phyloP scores from a whole-genome alignment of 2,113 vertebrate species.

The Crotalus tigris region DNA sequence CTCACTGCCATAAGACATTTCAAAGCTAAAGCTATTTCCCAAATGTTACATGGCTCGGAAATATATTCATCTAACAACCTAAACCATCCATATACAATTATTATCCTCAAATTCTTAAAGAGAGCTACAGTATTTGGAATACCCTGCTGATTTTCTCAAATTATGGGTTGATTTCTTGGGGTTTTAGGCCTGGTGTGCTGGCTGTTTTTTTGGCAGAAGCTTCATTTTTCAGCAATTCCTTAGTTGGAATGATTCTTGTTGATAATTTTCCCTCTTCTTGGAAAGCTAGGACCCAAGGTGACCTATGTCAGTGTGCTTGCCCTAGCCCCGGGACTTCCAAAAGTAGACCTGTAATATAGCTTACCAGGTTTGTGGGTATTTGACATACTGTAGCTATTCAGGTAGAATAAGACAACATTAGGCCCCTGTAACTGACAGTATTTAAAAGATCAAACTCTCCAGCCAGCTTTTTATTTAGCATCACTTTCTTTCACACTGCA shows the following conservation, averaged over 20 bases:
- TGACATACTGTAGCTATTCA: background rate
- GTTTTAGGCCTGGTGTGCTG: background rate
- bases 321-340: background rate
- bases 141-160: background rate
- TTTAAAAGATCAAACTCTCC: background rate
- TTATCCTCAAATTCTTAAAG: background rate
- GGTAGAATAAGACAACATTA: background rate
- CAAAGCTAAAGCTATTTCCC: background rate
- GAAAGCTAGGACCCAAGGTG: background rate
- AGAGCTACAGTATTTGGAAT: background rate
- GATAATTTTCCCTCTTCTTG: background rate
- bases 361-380: background rate
- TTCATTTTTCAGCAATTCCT: background rate
- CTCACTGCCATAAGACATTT: background rate
- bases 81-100: background rate
- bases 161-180: background rate
- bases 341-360: background rate
- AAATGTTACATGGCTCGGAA: background rate
- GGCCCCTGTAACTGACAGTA: background rate
- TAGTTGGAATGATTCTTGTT: background rate
- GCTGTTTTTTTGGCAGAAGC: background rate
- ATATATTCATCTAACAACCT: background rate
- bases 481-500: background rate
- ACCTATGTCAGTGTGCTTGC: background rate
- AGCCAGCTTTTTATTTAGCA: background rate